phyloP scores from a whole-genome alignment of 2,797 vertebrate species.

The Cyclura pinguis region DNA sequence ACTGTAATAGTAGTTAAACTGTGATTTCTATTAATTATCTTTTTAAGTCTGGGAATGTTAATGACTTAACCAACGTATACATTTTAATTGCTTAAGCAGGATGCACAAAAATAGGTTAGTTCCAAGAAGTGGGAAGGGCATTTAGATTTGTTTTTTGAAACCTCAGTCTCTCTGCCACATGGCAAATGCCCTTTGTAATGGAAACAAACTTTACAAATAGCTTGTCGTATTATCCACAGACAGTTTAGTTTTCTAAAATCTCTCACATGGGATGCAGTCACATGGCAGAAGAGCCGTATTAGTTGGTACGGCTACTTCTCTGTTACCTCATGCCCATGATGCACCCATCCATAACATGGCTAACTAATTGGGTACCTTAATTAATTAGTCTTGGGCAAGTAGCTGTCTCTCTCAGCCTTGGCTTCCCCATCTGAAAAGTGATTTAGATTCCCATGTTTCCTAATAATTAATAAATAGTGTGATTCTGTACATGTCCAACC shows the following conservation, averaged over 20 bases:
- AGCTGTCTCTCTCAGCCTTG: not conserved
- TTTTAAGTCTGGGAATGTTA: not conserved
- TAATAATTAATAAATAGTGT: not conserved
- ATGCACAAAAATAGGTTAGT: not conserved
- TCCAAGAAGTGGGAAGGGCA: not conserved
- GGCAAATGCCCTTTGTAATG: not conserved
- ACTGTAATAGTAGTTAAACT: not conserved
- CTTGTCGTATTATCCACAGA: not conserved
- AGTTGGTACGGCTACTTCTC: not conserved
- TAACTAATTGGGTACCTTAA: not conserved
- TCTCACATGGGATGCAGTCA: not conserved
- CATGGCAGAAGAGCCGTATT: not conserved
- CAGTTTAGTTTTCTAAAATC: not conserved
- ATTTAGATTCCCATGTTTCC: not conserved
- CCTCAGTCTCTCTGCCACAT: not conserved
- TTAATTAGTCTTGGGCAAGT: not conserved
- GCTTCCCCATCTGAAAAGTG: not conserved
- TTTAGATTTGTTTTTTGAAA: not conserved
- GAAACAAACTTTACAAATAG: not conserved
- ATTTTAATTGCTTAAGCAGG: not conserved
- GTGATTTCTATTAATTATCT: not conserved
- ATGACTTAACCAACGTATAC: not conserved
- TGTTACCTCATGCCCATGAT: not conserved
- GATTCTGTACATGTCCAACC: not conserved
- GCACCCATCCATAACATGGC: not conserved